These are phyloP conservation scores for Drosophila pegasa DNA, from an alignment of 2,888 invertebrate species.

Conservation along the genomic window DNA sequence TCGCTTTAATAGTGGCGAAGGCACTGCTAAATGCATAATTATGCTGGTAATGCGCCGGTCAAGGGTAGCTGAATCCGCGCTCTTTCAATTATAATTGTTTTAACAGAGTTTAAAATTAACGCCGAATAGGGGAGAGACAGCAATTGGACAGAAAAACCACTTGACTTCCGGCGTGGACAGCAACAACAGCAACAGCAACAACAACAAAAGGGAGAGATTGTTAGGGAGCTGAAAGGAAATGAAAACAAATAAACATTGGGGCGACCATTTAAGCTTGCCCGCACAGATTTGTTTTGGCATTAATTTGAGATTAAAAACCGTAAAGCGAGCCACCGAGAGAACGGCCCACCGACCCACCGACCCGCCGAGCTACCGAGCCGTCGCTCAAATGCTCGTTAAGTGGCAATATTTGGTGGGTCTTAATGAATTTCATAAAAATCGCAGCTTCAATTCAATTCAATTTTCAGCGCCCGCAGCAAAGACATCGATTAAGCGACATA, in stretches of 20 bases:
- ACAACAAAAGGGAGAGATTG: constrained; percentile 4
- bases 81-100: constrained; percentile 72
- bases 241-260: constrained; percentile 53
- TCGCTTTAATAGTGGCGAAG: constrained; percentile 67
- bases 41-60: constrained; percentile 70
- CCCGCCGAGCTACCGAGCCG: neutral
- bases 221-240: constrained; percentile 20
- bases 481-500: neutral
- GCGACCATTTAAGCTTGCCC: constrained; percentile 45
- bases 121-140: constrained; percentile 52
- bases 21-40: constrained; percentile 73
- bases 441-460: constrained; percentile 10
- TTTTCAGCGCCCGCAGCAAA: constrained; percentile 19
- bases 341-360: neutral
- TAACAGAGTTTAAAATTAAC: constrained; percentile 61
- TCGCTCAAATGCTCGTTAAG: constrained; percentile 34
- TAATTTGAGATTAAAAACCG: constrained; percentile 68
- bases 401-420: constrained; percentile 30
- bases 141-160: constrained; percentile 38
- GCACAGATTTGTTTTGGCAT: constrained; percentile 72
- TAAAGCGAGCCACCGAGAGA: constrained; percentile 30
- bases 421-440: constrained; percentile 49
- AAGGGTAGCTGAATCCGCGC: constrained; percentile 30
- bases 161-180: constrained; percentile 58
- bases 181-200: neutral